Evolutionary conservation across 2,113 vertebrate species (phyloP).

Genomic region (Rhadina sibilatrix): DNA sequence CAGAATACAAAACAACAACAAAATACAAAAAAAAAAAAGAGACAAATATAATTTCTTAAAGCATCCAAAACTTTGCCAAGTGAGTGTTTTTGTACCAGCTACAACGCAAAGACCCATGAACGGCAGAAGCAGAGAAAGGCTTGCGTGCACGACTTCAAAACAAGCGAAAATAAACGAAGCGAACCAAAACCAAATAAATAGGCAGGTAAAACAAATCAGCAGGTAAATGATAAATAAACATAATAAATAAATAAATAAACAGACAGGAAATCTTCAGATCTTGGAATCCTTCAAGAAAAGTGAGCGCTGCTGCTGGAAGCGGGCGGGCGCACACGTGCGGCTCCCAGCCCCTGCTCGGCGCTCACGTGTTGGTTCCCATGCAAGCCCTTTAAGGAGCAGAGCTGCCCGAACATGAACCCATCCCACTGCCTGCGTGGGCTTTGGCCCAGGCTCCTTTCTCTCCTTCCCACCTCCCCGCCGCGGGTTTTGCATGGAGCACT

Average conservation of each 20-base stretch:
- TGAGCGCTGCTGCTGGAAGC: not conserved
- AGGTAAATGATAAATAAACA: too few relatives aligned
- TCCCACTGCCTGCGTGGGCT: conserved; percentile 18
- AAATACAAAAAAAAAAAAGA: not conserved
- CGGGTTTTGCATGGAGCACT: not conserved
- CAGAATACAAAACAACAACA: not conserved
- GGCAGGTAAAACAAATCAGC: too few relatives aligned
- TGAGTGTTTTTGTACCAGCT: not conserved
- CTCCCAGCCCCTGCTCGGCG: not conserved
- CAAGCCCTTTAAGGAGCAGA: not conserved
- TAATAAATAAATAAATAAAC: not conserved
- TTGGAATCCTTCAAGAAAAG: not conserved
- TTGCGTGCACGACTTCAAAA: fast-evolving
- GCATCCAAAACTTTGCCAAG: not conserved
- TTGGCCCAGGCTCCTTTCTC: not conserved
- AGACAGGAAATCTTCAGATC: not conserved
- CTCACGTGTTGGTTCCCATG: conserved; percentile 9
- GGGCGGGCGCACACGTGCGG: not conserved
- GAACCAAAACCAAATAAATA: not conserved
- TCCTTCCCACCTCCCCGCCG: not conserved
- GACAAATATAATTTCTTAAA: not conserved
- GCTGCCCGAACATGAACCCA: conserved; percentile 18
- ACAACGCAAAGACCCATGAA: not conserved
- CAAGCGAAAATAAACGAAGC: not conserved
- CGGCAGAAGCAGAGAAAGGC: not conserved